phyloP scores from a whole-genome alignment of 2,888 invertebrate species.

The Elgonia sp. region DNA sequence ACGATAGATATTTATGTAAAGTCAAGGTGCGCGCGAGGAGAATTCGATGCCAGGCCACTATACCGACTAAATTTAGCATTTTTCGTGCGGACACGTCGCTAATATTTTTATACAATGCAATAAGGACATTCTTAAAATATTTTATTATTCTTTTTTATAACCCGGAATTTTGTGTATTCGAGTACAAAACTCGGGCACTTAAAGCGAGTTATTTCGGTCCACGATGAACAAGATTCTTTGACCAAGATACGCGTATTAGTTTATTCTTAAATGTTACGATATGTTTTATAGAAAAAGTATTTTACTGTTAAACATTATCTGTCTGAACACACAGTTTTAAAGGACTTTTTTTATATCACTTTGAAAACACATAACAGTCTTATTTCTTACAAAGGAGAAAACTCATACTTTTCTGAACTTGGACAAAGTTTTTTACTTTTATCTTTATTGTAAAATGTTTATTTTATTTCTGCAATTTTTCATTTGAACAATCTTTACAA shows the following conservation, averaged over 20 bases:
- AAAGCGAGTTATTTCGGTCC: slow-evolving; percentile 18
- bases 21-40: slow-evolving; percentile 14
- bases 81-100: slow-evolving; percentile 13
- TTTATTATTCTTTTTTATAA: slow-evolving; percentile 32
- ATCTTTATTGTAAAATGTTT: no score
- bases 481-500: no score
- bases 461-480: no score
- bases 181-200: background rate
- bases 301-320: slow-evolving; percentile 12
- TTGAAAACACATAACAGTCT: background rate
- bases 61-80: slow-evolving; percentile 40
- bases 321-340: background rate
- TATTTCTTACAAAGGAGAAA: background rate
- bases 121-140: slow-evolving; percentile 32
- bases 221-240: background rate
- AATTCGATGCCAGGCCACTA: slow-evolving; percentile 27
- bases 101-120: slow-evolving; percentile 44
- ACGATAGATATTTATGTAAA: slow-evolving; percentile 31
- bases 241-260: background rate
- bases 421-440: background rate
- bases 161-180: background rate
- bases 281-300: slow-evolving; percentile 1
- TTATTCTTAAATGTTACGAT: background rate
- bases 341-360: background rate
- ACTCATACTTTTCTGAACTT: background rate